These are phyloP conservation scores for Pangasianodon gigas DNA, from an alignment of 2,113 vertebrate species.

Conservation along the genomic window DNA sequence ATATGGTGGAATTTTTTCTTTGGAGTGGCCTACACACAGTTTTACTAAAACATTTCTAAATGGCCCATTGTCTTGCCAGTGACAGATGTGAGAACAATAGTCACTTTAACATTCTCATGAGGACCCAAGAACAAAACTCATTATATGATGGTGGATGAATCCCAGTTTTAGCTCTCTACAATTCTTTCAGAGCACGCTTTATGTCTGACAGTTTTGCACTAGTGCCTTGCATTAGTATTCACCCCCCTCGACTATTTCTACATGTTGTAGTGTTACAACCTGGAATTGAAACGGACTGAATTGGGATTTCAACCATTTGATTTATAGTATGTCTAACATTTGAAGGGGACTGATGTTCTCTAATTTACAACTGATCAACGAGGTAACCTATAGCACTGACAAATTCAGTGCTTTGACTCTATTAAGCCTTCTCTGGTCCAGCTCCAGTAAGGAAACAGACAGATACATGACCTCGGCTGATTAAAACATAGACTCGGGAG, in stretches of 20 bases:
- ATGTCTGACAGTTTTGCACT: neutral
- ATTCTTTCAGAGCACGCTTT: neutral
- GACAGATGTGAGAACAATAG: slow-evolving; percentile 51
- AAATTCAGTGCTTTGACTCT: slow-evolving; percentile 49
- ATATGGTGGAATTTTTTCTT: neutral
- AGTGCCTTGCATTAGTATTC: neutral
- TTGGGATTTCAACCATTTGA: neutral
- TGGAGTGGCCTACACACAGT: neutral
- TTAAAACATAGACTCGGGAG: slow-evolving; percentile 47
- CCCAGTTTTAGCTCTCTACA: neutral
- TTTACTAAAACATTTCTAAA: neutral
- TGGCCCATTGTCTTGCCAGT: neutral
- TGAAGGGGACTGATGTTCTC: neutral
- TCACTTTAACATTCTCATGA: slow-evolving; percentile 57
- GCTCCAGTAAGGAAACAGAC: slow-evolving; percentile 6
- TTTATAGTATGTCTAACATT: neutral
- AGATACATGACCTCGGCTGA: slow-evolving; percentile 59
- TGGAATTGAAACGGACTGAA: neutral
- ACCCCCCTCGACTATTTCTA: too few species aligned
- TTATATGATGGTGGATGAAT: neutral
- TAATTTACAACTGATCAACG: slow-evolving; percentile 7
- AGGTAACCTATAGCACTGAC: neutral
- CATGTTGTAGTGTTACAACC: neutral
- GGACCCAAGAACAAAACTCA: slow-evolving; percentile 19
- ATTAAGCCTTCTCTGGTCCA: slow-evolving; percentile 49